A percentile compares a stretch with the other conserved stretches of the same genome.
These are phyloP conservation scores for Paguma larvata DNA, from an alignment of 2,797 vertebrate genomes.

Conservation along the genomic window DNA sequence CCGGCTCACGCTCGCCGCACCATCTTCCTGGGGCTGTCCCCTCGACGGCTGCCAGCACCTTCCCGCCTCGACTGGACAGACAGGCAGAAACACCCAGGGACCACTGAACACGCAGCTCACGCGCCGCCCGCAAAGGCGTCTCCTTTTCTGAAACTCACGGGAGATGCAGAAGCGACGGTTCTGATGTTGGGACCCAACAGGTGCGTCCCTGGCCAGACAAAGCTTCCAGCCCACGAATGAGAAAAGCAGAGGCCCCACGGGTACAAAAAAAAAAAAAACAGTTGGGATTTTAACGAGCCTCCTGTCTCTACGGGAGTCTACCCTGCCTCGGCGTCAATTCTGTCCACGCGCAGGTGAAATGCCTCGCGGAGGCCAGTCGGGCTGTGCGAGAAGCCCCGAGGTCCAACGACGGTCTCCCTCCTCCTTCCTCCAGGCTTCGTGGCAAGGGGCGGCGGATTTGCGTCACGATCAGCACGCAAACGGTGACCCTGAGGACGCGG, in stretches of 20 bases:
- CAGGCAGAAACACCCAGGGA: not conserved
- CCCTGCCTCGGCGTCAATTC: not conserved
- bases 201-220: not conserved
- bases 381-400: not conserved
- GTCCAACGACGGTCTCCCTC: not conserved
- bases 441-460: not conserved
- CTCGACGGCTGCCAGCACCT: not conserved
- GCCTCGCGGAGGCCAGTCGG: not conserved
- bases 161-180: not conserved
- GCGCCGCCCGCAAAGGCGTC: not conserved
- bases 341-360: not conserved
- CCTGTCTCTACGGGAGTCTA: constrained; percentile 9
- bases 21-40: not conserved
- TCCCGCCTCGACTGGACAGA: not conserved
- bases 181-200: not conserved
- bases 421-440: not conserved
- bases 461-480: not conserved
- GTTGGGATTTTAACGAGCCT: constrained; percentile 1
- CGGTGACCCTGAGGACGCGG: rapidly evolving
- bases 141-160: not conserved
- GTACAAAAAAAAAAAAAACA: not conserved
- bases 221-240: not conserved
- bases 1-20: not conserved
- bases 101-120: not conserved
- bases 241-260: not conserved